Evolutionary conservation across 1,140 invertebrate genomes (phyloP).

Genomic region (Euschistus heros): DNA sequence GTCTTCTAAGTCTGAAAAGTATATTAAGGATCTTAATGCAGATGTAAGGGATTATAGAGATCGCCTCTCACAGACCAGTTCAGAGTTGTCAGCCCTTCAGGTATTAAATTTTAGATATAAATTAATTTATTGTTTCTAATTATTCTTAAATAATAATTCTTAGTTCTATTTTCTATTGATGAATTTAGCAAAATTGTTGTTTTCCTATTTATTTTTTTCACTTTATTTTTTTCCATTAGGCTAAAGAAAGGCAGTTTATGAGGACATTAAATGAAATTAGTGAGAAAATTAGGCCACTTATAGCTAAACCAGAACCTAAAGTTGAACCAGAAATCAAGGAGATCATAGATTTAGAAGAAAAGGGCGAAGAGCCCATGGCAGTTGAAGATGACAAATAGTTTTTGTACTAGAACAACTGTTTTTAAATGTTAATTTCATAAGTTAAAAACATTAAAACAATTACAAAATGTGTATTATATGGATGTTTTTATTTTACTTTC

Average conservation of each 20-base stretch:
- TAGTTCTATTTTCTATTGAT: background rate
- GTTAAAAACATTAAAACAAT: too few relatives aligned
- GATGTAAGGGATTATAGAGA: constrained; percentile 47
- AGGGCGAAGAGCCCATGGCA: background rate
- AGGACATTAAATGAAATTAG: constrained; percentile 22
- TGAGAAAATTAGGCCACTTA: constrained; percentile 24
- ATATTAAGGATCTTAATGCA: constrained; percentile 41
- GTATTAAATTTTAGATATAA: constrained; percentile 36
- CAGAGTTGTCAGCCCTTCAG: constrained; percentile 40
- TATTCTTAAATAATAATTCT: background rate
- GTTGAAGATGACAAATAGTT: constrained; percentile 5
- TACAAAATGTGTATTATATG: too few relatives aligned
- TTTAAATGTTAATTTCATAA: too few relatives aligned
- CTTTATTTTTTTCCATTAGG: constrained; percentile 15
- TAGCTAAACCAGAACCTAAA: constrained; percentile 3
- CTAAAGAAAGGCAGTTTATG: constrained; percentile 24
- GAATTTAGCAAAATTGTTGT: background rate
- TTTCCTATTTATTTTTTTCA: background rate
- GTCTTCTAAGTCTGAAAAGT: constrained; percentile 18
- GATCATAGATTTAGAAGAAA: constrained; percentile 2
- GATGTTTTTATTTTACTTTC: too few relatives aligned
- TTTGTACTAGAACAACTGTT: background rate
- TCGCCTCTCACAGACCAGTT: constrained; percentile 42
- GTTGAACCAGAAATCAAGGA: background rate
- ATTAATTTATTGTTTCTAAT: background rate